Evolutionary conservation across 2,888 invertebrate species (phyloP).

Genomic region (Caenorhabditis virilis): DNA sequence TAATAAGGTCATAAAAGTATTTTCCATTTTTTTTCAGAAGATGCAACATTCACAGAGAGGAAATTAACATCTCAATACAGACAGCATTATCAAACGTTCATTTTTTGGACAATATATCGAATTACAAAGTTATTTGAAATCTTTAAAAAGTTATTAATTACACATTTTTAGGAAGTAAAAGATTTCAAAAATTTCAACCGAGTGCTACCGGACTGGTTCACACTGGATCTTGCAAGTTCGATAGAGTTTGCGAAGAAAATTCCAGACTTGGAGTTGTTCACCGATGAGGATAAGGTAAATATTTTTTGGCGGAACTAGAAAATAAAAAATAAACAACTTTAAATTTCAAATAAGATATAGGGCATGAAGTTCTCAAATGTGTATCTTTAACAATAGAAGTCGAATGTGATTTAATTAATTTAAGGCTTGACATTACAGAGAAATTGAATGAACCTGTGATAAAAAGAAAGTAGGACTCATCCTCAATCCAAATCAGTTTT

Average conservation of each 20-base stretch:
- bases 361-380: too few relatives aligned
- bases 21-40: conserved; percentile 17
- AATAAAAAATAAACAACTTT: too few relatives aligned
- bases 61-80: conserved; percentile 9
- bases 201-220: conserved; percentile 31
- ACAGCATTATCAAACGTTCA: conserved; percentile 4
- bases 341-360: too few relatives aligned
- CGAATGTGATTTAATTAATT: too few relatives aligned
- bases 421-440: too few relatives aligned
- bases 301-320: too few relatives aligned
- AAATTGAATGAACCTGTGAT: too few relatives aligned
- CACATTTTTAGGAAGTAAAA: conserved; percentile 1
- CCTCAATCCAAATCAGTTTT: too few relatives aligned
- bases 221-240: conserved; percentile 22
- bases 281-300: conserved; percentile 20
- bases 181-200: conserved; percentile 11
- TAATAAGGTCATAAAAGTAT: too few relatives aligned
- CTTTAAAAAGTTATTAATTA: neutral
- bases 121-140: conserved; percentile 6
- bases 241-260: conserved; percentile 23
- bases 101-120: conserved; percentile 7
- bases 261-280: conserved; percentile 20
- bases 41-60: conserved; percentile 11
- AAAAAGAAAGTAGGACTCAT: too few relatives aligned
- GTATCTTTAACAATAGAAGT: too few relatives aligned